Base-by-base conservation (phyloP, 2,888 invertebrate species). In the Eubasilissa splendida region DNA sequence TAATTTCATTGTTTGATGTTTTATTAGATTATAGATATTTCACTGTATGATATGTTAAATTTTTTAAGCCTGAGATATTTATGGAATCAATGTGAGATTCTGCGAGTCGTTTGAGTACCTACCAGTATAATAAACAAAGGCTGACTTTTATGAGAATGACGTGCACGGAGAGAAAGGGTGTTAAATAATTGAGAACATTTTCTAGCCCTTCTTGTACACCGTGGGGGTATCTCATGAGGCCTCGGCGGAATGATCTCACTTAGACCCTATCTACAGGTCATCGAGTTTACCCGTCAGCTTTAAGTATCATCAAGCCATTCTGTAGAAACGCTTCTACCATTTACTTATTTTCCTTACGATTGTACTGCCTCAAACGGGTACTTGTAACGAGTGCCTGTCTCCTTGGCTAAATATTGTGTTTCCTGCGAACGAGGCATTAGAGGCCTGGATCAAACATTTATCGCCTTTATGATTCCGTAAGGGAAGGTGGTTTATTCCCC, bases 401-500 rank as follows among this genome's bases (percentile, higher is more conserved):
- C 71, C 71, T 71, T 11, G 54, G 22, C 14, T 14, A 53, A 71
- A 71, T 50, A 50, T 42, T 71, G n/a, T 54, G 54, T 53, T 31
- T 54, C 31, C 12, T 71, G 71, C 54, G 71, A 31, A 54, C 22
- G 10, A 54, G 54, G 11, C 71, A 33, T 53, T 71, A 54, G 42
- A 42, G 22, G 22, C 33, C 33, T 33, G 71, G 54, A 71, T 71
- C 71, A 71, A 71, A 71, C 71, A 71, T 71, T 71, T 54, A 71
- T 71, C 54, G 71, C 54, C 33, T 71, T 71, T 71, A 71, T 71
- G 71, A 54, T 31, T 53, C 71, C 56, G 54, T 71, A 54, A 71
- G 42, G 42, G 54, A 22, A 52, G 68, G 50, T 9, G 42, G 42
- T 42, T 42, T 42, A 42, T 42, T 42, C 42, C 7, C 42, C 68